Evolutionary conservation across 2,113 vertebrate genomes (phyloP), one percentile per base, ranked within the genome.

Genomic region (Pygoscelis adeliae): DNA sequence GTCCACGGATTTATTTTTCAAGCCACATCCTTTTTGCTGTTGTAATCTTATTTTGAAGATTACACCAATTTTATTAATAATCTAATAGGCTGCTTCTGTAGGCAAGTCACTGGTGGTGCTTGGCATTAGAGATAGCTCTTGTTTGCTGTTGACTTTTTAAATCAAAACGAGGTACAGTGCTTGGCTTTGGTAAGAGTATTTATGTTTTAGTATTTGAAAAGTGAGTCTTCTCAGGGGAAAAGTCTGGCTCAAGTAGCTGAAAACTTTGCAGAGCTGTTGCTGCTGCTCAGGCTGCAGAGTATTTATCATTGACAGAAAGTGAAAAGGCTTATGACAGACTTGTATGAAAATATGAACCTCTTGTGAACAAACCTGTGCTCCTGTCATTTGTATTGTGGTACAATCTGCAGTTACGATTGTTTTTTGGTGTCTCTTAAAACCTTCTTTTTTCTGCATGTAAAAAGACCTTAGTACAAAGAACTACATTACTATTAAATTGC

Each of bases 11-110:
- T 44, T 72, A 3, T 92, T 90, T 93, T 87, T 67, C 3, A 6
- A 86, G 53, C 32, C 53, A 89, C 86, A 53, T 92, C 11, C 87
- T 93, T 83, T 95, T 56, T 77, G 72, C 86, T 70, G 36, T 32
- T 83, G 46, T 78, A 86, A 76, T 89, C 82, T 93, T 52, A n/a
- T 90, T 96, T 83, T 83, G 62, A 77, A 86, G 67, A 93, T 86
- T 30, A 66, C 21, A 72, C 36, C 34, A 40, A 61, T 92, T 87
- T 83, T 92, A 77, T 89, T 92, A 78, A 21, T 81, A 89, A 77
- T 73, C 36, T 89, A 86, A 66, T 88, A 73, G 55, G 42, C 27
- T 87, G 36, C 30, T 90, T 50, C 63, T 89, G 27, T 56, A 70
- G 40, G 55, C 36, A 83, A 66, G 49, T 73, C 18, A 13, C 27